Evolutionary conservation across 2,888 invertebrate species (phyloP), one percentile per base, ranked within the genome.

Genomic region (Deilephila elpenor): DNA sequence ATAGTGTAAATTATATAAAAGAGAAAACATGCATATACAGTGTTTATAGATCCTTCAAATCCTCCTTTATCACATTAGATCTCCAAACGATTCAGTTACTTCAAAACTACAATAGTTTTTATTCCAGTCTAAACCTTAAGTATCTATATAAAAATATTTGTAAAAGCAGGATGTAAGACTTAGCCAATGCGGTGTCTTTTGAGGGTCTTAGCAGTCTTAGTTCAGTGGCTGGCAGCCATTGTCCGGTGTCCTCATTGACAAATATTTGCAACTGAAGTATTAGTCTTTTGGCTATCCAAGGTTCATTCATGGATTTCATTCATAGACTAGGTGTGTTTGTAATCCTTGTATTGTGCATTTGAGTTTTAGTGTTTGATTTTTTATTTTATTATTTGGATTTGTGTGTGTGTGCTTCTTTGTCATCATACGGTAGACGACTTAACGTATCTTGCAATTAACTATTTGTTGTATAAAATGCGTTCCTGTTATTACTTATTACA

Each of bases 151-250:
- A 34, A 62, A 34, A 34, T 62, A 44, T 17, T 67, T 51, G 44
- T 67, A 25, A 25, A 67, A 67, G 67, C 25, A 67, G 67, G 67
- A 70, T 59, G 44, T 59, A n/a, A 59, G 59, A 67, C 60, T 70
- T 70, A 70, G 19, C 25, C 59, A 53, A 17, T 67, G 56, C 62
- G 72, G 72, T 72, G 72, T n/a, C 60, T 72, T 72, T 72, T 72
- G 71, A 67, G 20, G 44, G 67, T 20, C 44, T 67, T 51, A 64
- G 44, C 44, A 44, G 44, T 59, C 34, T 59, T 70, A 19, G 29
- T 59, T 20, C 56, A 59, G 34, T 34, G 32, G 71, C 56, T 71
- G 34, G 34, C 34, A 71, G n/a, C 32, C 20, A 71, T 71, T 71
- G 71, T 71, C 17, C 56, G 32, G 14, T 20, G 34, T 32, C 32